Percentiles rank a stretch among this genome's conserved stretches.
Evolutionary conservation across 2,797 vertebrate genomes (phyloP).

Genomic region (Sebastes steindachneri): DNA sequence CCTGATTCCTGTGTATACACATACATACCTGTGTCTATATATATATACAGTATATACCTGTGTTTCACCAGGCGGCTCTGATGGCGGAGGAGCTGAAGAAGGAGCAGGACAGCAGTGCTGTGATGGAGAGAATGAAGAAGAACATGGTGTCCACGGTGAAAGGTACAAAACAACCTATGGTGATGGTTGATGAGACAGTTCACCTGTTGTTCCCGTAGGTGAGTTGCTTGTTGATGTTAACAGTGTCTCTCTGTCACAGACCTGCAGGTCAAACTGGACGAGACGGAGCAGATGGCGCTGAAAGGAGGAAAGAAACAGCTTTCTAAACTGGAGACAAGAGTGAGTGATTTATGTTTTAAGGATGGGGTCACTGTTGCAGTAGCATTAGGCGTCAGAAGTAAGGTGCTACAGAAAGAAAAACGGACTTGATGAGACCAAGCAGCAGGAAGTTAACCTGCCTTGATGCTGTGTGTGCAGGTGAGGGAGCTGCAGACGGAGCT

Average conservation of each 20-base stretch:
- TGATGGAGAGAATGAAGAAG: slow-evolving; percentile 72
- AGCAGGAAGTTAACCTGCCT: not conserved
- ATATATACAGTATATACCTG: not conserved
- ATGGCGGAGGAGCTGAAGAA: slow-evolving; percentile 80
- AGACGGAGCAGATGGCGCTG: slow-evolving; percentile 90
- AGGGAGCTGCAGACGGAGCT: slow-evolving; percentile 89
- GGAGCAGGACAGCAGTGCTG: slow-evolving; percentile 72
- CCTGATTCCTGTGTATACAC: not conserved
- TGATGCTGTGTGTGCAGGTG: slow-evolving; percentile 70
- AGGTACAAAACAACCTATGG: slow-evolving; percentile 38
- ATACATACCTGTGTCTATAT: too few species aligned
- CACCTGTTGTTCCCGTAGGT: too few species aligned
- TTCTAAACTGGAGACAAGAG: slow-evolving; percentile 89
- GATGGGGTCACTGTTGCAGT: too few species aligned
- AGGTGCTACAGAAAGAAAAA: too few species aligned
- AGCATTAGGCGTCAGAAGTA: too few species aligned
- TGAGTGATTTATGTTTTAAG: slow-evolving; percentile 55
- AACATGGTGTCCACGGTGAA: slow-evolving; percentile 69
- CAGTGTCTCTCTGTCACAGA: slow-evolving; percentile 69
- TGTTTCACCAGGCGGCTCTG: slow-evolving; percentile 61
- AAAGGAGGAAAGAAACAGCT: slow-evolving; percentile 94
- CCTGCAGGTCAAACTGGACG: slow-evolving; percentile 89
- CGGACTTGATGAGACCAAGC: not conserved
- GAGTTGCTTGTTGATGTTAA: not conserved
- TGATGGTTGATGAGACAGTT: too few species aligned